These are phyloP conservation scores for Zoanthus gigantus DNA, from an alignment of 92 coral and sea anemone genomes.

Conservation along the genomic window DNA sequence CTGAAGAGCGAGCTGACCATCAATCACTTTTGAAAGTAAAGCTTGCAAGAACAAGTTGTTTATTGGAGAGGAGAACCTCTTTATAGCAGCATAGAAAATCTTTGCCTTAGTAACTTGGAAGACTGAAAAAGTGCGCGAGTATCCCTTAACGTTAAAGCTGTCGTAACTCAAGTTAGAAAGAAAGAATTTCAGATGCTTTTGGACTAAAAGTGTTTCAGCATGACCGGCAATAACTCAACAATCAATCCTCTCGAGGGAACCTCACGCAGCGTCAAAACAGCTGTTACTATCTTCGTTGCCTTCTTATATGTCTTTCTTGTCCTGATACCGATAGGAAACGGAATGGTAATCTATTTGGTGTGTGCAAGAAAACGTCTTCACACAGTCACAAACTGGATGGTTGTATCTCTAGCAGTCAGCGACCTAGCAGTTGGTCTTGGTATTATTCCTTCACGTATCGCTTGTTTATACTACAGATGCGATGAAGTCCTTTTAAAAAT, in stretches of 20 bases:
- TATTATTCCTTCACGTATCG: conserved; percentile 80
- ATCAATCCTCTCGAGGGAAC: not conserved
- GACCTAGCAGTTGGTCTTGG: conserved; percentile 76
- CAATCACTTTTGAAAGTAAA: not conserved
- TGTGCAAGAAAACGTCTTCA: conserved; percentile 72
- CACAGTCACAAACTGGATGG: conserved; percentile 81
- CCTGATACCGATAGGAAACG: conserved; percentile 72
- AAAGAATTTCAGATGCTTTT: not conserved
- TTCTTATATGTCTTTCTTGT: conserved; percentile 62
- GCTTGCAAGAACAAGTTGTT: not conserved
- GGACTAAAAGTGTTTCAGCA: not conserved
- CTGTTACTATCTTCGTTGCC: conserved; percentile 55
- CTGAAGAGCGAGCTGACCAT: not conserved
- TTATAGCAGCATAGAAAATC: not conserved
- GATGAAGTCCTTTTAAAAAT: conserved; percentile 76
- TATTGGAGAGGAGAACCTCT: not conserved
- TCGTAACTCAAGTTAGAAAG: not conserved
- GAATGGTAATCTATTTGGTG: conserved; percentile 73
- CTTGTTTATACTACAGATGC: conserved; percentile 72
- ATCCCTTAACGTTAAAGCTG: not conserved
- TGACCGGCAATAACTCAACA: conserved; percentile 28
- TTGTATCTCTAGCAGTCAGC: conserved; percentile 77
- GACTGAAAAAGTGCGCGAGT: not conserved
- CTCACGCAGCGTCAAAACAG: conserved; percentile 28
- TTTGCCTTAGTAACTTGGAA: not conserved